Conservation (phyloP, 2,888 invertebrate genomes). For the Argyresthia goedartella region DNA sequence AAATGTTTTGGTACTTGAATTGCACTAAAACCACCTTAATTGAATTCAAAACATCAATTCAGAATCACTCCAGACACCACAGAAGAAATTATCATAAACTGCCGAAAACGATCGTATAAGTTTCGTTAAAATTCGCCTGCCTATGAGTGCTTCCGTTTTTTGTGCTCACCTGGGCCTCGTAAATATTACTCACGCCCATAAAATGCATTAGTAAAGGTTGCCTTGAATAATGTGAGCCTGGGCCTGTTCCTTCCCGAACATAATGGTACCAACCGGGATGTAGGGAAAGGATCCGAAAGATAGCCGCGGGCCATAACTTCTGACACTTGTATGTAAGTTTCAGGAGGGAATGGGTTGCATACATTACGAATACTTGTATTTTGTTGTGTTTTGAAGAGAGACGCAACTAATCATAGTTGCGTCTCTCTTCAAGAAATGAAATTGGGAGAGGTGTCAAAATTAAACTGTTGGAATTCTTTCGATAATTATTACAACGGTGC, state of each 20-base stretch:
- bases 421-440: too few species aligned
- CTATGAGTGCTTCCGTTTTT: slow-evolving; percentile 41
- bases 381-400: too few species aligned
- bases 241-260: slow-evolving; percentile 16
- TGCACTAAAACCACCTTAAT: too few species aligned
- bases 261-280: background rate
- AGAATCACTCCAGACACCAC: too few species aligned
- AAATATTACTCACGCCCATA: slow-evolving; percentile 55
- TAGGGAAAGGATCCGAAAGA: background rate
- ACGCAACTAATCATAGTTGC: too few species aligned
- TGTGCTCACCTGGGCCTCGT: slow-evolving; percentile 54
- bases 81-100: background rate
- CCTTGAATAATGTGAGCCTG: slow-evolving; percentile 48
- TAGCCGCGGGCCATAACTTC: background rate
- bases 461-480: too few species aligned
- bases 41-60: too few species aligned
- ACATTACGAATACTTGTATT: too few species aligned
- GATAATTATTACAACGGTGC: too few species aligned
- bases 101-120: slow-evolving; percentile 2
- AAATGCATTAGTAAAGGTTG: slow-evolving; percentile 62
- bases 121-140: slow-evolving; percentile 26
- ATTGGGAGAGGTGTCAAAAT: too few species aligned
- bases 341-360: too few species aligned
- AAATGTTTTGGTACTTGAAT: too few species aligned
- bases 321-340: background rate